Base-by-base conservation (phyloP, 1,140 invertebrate species). In the Macrocentrus cingulum region DNA sequence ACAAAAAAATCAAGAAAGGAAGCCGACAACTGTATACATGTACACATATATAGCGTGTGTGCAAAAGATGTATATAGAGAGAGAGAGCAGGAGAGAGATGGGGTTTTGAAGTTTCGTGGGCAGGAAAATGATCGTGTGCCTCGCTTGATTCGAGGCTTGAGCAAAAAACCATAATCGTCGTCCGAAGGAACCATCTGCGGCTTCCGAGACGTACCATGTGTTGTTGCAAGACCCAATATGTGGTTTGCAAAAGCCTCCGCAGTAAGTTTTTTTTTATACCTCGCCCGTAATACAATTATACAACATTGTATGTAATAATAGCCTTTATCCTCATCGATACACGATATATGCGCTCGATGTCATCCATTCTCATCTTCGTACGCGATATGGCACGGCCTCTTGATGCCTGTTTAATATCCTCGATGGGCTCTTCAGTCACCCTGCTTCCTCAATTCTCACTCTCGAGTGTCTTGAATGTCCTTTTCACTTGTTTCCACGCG, bases 81-180 rank as follows among this genome's bases (percentile, higher is more conserved):
- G 36, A 13, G n/a, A n/a, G n/a, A n/a, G n/a, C n/a, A n/a, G n/a
- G n/a, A 18, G 8, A 42, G 41, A 19, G 18, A 44, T 4, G 37
- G 15, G 3, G 3, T 2, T 11, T 18, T 44, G 25, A 29, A 29
- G 20, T 46, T 46, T 46, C 18, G 44, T 46, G 44, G 44, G n/a
- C 20, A 54, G 19, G 51, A 52, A 36, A 34, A 34, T 32, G 42
- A 45, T 55, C 44, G 18, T 29, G 25, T 8, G n/a, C n/a, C n/a
- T n/a, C 23, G 23, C 34, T 15, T 36, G 51, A 48, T 45, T 46
- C 42, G 16, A 19, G 23, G 13, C 52, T 8, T 13, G 42, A 15
- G 42, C 25, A 53, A 54, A 52, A 59, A 44, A 59, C 50, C 42
- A 59, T 59, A 54, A 59, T 59, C 57, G 50, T 59, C 50, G 41